Evolutionary conservation across 2,888 invertebrate genomes (phyloP).

Genomic region (Hydroisotoma schaefferi): DNA sequence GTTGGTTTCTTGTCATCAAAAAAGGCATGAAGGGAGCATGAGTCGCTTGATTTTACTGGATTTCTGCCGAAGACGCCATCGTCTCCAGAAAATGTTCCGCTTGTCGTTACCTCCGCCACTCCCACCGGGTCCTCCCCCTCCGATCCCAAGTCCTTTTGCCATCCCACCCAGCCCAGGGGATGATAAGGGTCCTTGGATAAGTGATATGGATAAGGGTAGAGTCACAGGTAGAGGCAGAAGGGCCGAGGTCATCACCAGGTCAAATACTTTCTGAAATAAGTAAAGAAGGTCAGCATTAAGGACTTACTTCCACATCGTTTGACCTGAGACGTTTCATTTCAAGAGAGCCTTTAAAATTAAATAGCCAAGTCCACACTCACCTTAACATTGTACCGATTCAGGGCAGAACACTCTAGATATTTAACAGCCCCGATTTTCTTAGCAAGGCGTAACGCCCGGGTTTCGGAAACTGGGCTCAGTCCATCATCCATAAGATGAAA

Average conservation of each 20-base stretch:
- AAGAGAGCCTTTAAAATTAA: too few species aligned
- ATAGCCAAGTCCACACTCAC: too few species aligned
- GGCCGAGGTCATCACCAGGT: constrained; percentile 14
- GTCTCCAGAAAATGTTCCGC: constrained; percentile 24
- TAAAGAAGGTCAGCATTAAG: constrained; percentile 6
- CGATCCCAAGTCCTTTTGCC: constrained; percentile 14
- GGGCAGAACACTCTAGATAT: constrained; percentile 95
- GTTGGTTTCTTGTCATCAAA: not conserved
- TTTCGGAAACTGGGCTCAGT: constrained; percentile 43
- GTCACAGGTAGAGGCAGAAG: not conserved
- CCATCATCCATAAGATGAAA: constrained; percentile 40
- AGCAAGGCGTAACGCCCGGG: constrained; percentile 60
- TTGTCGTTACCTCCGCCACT: constrained; percentile 21
- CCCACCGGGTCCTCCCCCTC: constrained; percentile 20
- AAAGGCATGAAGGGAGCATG: constrained; percentile 5
- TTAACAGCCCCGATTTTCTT: constrained; percentile 95
- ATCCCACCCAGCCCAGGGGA: constrained; percentile 5
- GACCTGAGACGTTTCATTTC: too few species aligned
- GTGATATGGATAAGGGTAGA: not conserved
- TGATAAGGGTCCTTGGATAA: constrained; percentile 19
- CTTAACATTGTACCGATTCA: constrained; percentile 75
- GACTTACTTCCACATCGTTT: too few species aligned
- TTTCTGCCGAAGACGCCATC: constrained; percentile 31
- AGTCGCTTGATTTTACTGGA: constrained; percentile 31
- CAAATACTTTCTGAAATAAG: constrained; percentile 35